phyloP scores from a whole-genome alignment of 2,888 invertebrate species.

The Didymodactylos carnosus region DNA sequence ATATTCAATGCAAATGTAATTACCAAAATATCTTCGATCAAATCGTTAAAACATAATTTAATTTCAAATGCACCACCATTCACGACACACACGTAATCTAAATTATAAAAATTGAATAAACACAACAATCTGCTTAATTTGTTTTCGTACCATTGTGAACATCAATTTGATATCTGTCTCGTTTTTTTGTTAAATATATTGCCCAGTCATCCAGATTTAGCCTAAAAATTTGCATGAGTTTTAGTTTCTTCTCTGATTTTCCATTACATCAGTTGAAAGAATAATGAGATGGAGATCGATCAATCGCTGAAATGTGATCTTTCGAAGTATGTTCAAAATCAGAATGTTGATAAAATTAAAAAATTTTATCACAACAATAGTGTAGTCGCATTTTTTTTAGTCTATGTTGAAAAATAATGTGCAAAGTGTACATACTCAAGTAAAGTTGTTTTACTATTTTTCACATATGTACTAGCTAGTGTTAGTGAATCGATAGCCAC shows the following conservation, averaged over 20 bases:
- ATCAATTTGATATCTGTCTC: not conserved
- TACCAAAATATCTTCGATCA: not conserved
- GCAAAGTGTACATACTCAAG: too few species aligned
- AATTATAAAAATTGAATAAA: too few species aligned
- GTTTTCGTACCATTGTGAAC: not conserved
- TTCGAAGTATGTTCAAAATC: too few species aligned
- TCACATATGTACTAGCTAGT: constrained; percentile 68
- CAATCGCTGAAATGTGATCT: too few species aligned
- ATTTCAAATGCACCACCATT: constrained; percentile 54
- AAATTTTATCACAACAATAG: not conserved
- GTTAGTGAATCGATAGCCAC: constrained; percentile 64
- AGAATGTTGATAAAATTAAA: not conserved
- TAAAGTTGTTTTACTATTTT: constrained; percentile 61
- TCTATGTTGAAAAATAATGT: too few species aligned
- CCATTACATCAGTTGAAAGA: too few species aligned
- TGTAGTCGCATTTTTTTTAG: too few species aligned
- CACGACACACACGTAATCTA: constrained; percentile 66
- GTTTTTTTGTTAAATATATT: not conserved
- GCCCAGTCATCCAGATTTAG: not conserved
- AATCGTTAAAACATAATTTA: constrained; percentile 47
- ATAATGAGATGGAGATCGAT: too few species aligned
- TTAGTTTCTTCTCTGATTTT: too few species aligned
- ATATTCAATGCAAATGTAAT: too few species aligned
- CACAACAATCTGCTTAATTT: too few species aligned
- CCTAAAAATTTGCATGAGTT: too few species aligned